A percentile compares a stretch with the other conserved stretches of the same genome.
These are phyloP conservation scores for Anoplophora glabripennis DNA, from an alignment of 1,140 invertebrate species.

Conservation along the genomic window DNA sequence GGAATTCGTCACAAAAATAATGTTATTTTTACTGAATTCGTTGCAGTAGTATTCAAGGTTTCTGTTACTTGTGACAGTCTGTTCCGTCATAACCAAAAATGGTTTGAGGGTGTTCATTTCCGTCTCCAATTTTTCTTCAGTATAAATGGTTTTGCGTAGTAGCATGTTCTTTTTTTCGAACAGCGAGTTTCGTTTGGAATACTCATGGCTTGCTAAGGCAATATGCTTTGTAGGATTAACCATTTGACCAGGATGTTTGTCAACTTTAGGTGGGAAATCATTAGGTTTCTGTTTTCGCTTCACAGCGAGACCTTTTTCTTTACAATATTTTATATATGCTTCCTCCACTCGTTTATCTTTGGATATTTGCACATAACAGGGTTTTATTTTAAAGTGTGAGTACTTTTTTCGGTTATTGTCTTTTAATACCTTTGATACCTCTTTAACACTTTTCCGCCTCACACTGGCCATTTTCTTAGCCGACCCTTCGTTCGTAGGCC, in stretches of 20 bases:
- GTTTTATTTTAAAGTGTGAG: slow-evolving; percentile 6
- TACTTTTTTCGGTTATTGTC: neutral
- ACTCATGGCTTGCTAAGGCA: too few species aligned
- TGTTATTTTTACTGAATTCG: slow-evolving; percentile 12
- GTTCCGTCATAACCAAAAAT: slow-evolving; percentile 5
- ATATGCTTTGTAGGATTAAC: neutral
- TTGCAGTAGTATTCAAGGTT: neutral
- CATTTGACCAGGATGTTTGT: neutral
- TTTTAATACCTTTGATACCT: neutral
- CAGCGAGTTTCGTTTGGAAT: neutral
- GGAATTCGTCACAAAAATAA: slow-evolving; percentile 11
- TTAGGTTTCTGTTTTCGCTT: neutral
- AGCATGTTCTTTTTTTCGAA: neutral
- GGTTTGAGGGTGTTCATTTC: slow-evolving; percentile 16
- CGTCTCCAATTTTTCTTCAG: slow-evolving; percentile 3
- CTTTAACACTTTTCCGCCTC: neutral
- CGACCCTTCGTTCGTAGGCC: neutral
- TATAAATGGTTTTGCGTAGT: neutral
- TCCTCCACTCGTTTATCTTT: neutral
- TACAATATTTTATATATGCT: neutral
- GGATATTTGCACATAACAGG: slow-evolving; percentile 13
- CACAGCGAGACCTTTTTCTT: neutral
- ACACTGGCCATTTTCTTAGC: neutral
- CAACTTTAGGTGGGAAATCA: neutral
- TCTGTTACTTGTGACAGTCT: neutral